phyloP scores from a whole-genome alignment of 1,140 invertebrate genomes.

The Oncopodura yosiiana region DNA sequence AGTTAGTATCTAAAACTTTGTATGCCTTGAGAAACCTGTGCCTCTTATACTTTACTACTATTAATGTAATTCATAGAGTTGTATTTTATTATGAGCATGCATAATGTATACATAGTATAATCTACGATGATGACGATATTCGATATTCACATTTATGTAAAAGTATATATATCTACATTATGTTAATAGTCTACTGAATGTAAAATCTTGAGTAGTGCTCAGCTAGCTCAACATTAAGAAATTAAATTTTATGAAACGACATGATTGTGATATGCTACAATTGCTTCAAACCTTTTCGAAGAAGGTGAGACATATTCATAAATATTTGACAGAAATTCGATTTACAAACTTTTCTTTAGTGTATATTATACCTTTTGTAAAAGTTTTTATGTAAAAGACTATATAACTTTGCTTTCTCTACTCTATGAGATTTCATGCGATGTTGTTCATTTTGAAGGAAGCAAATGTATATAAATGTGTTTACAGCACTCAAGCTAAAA shows the following conservation, averaged over 20 bases:
- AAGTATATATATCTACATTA: no score
- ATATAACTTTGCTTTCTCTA: no score
- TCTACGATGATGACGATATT: no score
- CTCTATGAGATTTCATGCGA: no score
- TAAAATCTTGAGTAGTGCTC: not conserved
- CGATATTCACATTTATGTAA: no score
- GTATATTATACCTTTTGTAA: not conserved
- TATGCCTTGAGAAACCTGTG: no score
- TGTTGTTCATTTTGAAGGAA: not conserved
- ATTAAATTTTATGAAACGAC: not conserved
- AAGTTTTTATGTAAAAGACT: not conserved
- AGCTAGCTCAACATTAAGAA: not conserved
- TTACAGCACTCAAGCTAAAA: not conserved
- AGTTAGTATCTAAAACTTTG: no score
- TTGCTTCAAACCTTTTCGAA: not conserved
- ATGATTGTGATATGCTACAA: not conserved
- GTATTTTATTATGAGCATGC: no score
- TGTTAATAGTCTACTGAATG: no score
- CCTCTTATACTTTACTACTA: no score
- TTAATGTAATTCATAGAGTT: no score
- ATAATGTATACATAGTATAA: no score
- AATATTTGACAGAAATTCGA: slow-evolving; percentile 14
- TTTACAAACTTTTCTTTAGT: not conserved
- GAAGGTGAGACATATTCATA: slow-evolving; percentile 10
- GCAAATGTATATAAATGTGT: not conserved